A percentile compares a stretch with the other conserved stretches of the same genome.
Evolutionary conservation across 2,888 invertebrate species (phyloP).

Genomic region (Coronaproctus castanopsis): DNA sequence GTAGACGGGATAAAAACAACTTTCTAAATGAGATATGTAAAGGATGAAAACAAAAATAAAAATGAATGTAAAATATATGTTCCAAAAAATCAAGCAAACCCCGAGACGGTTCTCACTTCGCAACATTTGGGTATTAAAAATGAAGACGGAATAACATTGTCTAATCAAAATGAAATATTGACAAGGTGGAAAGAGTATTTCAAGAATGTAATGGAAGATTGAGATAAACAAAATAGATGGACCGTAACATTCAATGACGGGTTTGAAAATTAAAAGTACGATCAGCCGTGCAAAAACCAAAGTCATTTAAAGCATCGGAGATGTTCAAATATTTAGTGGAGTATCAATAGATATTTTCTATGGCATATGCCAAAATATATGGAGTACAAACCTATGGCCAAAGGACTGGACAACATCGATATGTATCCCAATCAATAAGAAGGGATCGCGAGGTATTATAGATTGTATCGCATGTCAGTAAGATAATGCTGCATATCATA

Average conservation of each 20-base stretch:
- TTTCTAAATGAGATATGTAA: too few relatives aligned
- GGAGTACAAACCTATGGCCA: neutral
- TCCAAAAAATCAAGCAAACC: too few relatives aligned
- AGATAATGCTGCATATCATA: neutral
- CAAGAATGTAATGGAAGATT: neutral
- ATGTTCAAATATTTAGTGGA: neutral
- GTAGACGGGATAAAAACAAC: too few relatives aligned
- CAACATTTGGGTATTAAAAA: too few relatives aligned
- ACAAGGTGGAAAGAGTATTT: neutral
- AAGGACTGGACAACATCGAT: neutral
- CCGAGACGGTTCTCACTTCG: too few relatives aligned
- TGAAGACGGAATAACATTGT: too few relatives aligned
- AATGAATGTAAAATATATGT: too few relatives aligned
- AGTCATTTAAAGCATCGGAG: neutral
- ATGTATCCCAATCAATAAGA: neutral
- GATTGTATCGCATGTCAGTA: neutral
- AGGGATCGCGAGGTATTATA: neutral
- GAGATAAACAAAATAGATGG: neutral
- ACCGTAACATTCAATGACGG: neutral
- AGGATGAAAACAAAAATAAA: too few relatives aligned
- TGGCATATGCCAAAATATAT: neutral
- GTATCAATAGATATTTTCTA: neutral
- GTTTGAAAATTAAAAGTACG: neutral
- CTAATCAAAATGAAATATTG: too few relatives aligned
- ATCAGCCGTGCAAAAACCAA: neutral